Conservation (phyloP, 1,140 invertebrate species). For the Plodia interpunctella region DNA sequence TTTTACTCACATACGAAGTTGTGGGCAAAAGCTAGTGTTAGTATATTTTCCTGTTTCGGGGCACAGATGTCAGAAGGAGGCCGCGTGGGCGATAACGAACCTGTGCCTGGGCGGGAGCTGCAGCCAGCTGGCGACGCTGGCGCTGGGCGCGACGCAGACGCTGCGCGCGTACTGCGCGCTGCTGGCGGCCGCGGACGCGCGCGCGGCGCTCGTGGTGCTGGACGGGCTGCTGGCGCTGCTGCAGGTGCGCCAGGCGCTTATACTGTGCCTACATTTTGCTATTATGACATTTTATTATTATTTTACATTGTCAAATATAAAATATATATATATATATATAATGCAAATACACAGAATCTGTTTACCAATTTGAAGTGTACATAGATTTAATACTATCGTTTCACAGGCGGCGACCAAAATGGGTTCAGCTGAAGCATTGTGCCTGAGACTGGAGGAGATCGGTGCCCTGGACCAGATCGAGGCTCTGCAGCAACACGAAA, state of each 20-base stretch:
- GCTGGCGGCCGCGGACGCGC: conserved; percentile 87
- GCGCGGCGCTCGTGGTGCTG: conserved; percentile 88
- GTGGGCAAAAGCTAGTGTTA: too few relatives aligned
- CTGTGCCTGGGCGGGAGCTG: conserved; percentile 95
- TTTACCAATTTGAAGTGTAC: too few relatives aligned
- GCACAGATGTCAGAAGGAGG: conserved; percentile 97
- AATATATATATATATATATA: too few relatives aligned
- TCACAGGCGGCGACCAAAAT: conserved; percentile 80
- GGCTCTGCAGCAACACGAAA: conserved; percentile 94
- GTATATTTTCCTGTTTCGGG: neutral
- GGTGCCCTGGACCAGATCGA: conserved; percentile 96
- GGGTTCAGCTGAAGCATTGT: conserved; percentile 86
- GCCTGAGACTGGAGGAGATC: conserved; percentile 92
- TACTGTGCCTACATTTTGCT: too few relatives aligned
- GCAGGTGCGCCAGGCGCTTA: too few relatives aligned
- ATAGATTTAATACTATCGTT: too few relatives aligned
- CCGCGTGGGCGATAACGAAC: conserved; percentile 98
- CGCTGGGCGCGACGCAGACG: conserved; percentile 92
- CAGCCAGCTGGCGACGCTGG: conserved; percentile 89
- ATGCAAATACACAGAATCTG: too few relatives aligned
- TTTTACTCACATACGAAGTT: too few relatives aligned
- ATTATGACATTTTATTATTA: too few relatives aligned
- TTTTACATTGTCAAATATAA: too few relatives aligned
- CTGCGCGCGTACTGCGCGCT: conserved; percentile 92
- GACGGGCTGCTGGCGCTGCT: conserved; percentile 93